A percentile compares a stretch with the other conserved stretches of the same genome.
These are phyloP conservation scores for Rallus limicola DNA, from an alignment of 2,113 vertebrate genomes.

Conservation along the genomic window DNA sequence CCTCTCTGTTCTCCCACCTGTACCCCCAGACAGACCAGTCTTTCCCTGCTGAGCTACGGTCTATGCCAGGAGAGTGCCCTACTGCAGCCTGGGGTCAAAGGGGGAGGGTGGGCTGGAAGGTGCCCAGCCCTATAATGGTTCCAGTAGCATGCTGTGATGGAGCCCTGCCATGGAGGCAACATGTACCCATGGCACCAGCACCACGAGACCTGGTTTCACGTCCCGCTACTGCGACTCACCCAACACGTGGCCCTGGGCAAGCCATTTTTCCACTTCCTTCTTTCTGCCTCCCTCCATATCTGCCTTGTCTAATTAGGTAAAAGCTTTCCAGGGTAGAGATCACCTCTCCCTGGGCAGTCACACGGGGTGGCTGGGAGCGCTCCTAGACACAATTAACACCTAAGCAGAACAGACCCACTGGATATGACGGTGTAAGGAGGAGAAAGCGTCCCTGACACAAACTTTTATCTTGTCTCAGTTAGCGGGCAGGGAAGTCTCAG, in stretches of 20 bases:
- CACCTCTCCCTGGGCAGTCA: neutral
- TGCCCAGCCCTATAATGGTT: neutral
- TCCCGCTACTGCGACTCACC: neutral
- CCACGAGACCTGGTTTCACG: neutral
- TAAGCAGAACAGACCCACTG: neutral
- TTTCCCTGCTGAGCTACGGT: neutral
- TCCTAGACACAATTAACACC: constrained; percentile 35
- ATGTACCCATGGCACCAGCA: neutral
- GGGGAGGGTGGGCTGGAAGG: neutral
- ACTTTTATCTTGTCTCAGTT: constrained; percentile 31
- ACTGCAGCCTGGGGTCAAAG: accelerated
- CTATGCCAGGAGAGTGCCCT: neutral
- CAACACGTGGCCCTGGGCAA: neutral
- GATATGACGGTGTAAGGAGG: neutral
- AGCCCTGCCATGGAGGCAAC: neutral
- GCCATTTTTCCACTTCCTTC: constrained; percentile 17
- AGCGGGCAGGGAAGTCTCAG: neutral
- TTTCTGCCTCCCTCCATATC: neutral
- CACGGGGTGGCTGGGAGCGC: neutral
- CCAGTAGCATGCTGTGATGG: accelerated
- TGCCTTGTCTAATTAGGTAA: constrained; percentile 34
- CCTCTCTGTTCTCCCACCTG: neutral
- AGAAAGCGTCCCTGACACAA: neutral
- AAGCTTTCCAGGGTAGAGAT: constrained; percentile 49
- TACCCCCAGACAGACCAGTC: accelerated